Evolutionary conservation across 2,888 invertebrate species (phyloP).

Genomic region (Glaucopsyche alexis): DNA sequence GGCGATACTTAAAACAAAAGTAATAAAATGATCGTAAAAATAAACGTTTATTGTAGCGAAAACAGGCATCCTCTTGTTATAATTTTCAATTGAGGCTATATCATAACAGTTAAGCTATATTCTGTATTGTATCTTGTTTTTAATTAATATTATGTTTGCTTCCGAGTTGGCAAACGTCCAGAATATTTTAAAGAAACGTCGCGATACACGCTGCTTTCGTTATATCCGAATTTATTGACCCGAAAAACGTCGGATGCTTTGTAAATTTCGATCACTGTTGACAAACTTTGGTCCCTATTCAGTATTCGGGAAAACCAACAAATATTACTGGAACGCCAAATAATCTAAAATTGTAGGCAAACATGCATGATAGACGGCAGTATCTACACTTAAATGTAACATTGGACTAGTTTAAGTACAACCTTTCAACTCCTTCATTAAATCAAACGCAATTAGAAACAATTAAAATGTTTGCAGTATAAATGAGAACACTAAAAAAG

Average conservation of each 20-base stretch:
- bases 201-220: neutral
- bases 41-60: constrained; percentile 22
- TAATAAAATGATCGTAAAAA: constrained; percentile 13
- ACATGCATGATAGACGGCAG: neutral
- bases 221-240: constrained; percentile 9
- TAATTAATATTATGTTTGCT: constrained; percentile 21
- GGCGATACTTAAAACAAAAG: constrained; percentile 22
- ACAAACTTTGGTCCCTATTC: constrained; percentile 10
- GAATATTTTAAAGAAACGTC: constrained; percentile 16
- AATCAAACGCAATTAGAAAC: neutral
- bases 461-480: constrained; percentile 3
- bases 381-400: neutral
- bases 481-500: neutral
- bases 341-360: neutral
- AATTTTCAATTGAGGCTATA: constrained; percentile 14
- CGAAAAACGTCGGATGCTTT: constrained; percentile 1
- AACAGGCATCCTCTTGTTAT: constrained; percentile 17
- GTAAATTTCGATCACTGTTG: constrained; percentile 14
- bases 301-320: neutral
- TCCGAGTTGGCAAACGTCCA: constrained; percentile 5
- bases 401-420: constrained; percentile 1
- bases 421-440: constrained; percentile 11
- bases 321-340: neutral
- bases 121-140: constrained; percentile 17
- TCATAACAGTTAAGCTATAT: constrained; percentile 23